phyloP scores from a whole-genome alignment of 2,113 vertebrate species.

The Sceloporus tristichus region DNA sequence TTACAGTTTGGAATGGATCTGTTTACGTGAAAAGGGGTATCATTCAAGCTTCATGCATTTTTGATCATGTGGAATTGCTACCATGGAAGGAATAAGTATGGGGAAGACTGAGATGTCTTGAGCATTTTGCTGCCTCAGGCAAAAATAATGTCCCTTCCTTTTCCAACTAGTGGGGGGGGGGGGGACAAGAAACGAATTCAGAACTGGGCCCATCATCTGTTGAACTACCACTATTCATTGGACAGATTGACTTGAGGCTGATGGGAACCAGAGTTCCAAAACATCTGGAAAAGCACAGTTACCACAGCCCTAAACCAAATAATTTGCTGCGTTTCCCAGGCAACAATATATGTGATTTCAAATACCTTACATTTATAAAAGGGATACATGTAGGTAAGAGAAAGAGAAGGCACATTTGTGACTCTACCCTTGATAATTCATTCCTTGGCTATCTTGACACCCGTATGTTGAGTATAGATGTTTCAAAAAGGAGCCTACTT shows the following conservation, averaged over 20 bases:
- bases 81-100: background rate
- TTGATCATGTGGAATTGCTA: slow-evolving; percentile 15
- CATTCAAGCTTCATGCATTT: slow-evolving; percentile 16
- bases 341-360: background rate
- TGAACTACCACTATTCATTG: background rate
- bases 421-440: background rate
- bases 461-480: background rate
- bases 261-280: background rate
- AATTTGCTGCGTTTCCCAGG: background rate
- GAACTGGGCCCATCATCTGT: background rate
- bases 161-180: background rate
- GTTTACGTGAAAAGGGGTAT: background rate
- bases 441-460: background rate
- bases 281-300: background rate
- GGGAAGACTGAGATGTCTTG: background rate
- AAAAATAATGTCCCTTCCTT: background rate
- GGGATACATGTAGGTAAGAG: background rate
- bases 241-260: background rate
- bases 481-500: background rate
- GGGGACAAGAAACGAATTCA: background rate
- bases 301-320: background rate
- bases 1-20: slow-evolving; percentile 32
- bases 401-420: too few relatives aligned
- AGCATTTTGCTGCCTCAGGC: background rate
- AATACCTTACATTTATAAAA: background rate